Percentiles rank a stretch among this genome's conserved stretches.
Evolutionary conservation across 2,113 vertebrate genomes (phyloP).

Genomic region (Leptobrachium ailaonicum): DNA sequence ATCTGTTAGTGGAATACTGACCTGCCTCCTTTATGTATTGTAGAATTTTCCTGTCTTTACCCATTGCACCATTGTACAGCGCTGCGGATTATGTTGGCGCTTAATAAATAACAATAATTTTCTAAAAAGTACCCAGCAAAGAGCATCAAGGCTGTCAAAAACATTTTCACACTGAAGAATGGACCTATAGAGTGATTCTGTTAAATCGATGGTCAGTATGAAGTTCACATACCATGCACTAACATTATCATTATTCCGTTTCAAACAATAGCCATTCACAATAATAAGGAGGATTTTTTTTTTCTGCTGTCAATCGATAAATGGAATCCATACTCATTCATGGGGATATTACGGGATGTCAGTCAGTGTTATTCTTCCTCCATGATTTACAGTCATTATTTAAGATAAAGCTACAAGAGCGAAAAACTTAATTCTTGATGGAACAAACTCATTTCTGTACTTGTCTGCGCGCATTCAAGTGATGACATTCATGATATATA

Average conservation of each 20-base stretch:
- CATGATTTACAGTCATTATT: neutral
- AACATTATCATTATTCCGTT: neutral
- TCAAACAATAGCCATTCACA: neutral
- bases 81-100: too few relatives aligned
- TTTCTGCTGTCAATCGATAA: slow-evolving; percentile 8
- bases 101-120: too few relatives aligned
- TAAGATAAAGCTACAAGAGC: neutral
- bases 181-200: neutral
- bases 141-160: too few relatives aligned
- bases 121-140: too few relatives aligned
- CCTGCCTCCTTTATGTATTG: too few relatives aligned
- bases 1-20: too few relatives aligned
- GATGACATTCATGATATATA: neutral
- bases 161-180: neutral
- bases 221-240: neutral
- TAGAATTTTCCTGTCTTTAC: too few relatives aligned
- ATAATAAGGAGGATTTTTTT: neutral
- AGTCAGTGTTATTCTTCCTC: neutral
- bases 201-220: neutral
- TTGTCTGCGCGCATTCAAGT: neutral
- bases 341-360: neutral
- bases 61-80: too few relatives aligned
- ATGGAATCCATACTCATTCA: slow-evolving; percentile 14
- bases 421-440: neutral
- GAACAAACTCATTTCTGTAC: neutral